phyloP scores from a whole-genome alignment of 2,797 vertebrate species.

The Mormyrops attenuatus region DNA sequence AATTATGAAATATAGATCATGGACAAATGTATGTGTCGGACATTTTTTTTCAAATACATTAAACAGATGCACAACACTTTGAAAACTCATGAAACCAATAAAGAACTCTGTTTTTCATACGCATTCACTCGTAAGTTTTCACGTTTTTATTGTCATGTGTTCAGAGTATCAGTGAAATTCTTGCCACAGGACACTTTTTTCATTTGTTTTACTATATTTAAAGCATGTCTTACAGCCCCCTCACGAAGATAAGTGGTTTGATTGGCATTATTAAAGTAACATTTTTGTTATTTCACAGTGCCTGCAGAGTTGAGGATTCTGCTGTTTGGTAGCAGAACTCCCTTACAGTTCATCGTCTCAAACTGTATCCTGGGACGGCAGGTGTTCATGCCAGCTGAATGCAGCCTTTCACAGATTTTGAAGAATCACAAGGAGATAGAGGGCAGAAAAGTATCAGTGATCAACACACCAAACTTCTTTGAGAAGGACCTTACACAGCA shows the following conservation, averaged over 20 bases:
- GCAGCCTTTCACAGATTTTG: not conserved
- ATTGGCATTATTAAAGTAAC: not conserved
- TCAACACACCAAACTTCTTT: not conserved
- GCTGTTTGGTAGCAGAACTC: not conserved
- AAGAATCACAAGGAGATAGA: not conserved
- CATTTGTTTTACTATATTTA: not conserved
- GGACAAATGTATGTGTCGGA: too few relatives aligned
- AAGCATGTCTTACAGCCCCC: too few relatives aligned
- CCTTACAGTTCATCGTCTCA: not conserved
- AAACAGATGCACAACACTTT: too few relatives aligned
- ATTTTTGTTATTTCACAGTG: not conserved
- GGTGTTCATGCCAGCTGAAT: not conserved
- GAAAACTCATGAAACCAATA: too few relatives aligned
- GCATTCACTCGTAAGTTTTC: too few relatives aligned
- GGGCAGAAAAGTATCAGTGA: not conserved
- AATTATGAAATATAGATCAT: too few relatives aligned
- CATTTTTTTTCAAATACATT: too few relatives aligned
- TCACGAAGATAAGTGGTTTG: not conserved
- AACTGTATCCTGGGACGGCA: not conserved
- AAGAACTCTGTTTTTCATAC: too few relatives aligned
- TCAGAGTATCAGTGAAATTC: too few relatives aligned
- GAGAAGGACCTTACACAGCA: not conserved
- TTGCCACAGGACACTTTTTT: not conserved
- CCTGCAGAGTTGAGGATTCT: not conserved
- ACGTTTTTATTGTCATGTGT: too few relatives aligned